Percentiles rank a stretch among this genome's conserved stretches.
Evolutionary conservation across 2,888 invertebrate genomes (phyloP).

Genomic region (Acholoe squamosa): DNA sequence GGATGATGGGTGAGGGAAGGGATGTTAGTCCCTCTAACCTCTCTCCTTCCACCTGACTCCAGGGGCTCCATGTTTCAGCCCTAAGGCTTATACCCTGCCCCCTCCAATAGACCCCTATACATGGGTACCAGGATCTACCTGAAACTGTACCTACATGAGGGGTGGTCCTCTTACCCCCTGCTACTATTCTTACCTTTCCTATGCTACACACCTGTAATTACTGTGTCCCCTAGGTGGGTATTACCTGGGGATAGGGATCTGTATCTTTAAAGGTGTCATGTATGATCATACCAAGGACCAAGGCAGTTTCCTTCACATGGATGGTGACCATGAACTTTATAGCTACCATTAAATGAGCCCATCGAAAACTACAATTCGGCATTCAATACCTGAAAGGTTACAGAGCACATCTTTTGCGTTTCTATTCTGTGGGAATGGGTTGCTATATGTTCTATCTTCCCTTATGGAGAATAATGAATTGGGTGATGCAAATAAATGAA

Average conservation of each 20-base stretch:
- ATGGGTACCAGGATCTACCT: background rate
- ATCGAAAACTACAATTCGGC: background rate
- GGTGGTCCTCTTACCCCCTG: background rate
- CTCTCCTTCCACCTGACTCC: background rate
- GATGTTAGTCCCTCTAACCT: background rate
- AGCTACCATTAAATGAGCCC: background rate
- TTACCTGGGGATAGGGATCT: background rate
- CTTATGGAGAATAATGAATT: too few relatives aligned
- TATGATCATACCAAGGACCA: background rate
- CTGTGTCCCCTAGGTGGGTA: background rate
- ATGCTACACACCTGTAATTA: background rate
- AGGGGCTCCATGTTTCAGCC: background rate
- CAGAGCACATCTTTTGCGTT: background rate
- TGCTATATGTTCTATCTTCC: too few relatives aligned
- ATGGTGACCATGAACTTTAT: background rate
- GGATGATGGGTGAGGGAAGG: background rate
- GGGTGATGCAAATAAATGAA: too few relatives aligned
- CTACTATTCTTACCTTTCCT: background rate
- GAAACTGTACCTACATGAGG: conserved; percentile 11
- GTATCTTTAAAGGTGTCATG: background rate
- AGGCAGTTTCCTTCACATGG: background rate
- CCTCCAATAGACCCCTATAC: background rate
- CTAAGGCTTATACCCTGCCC: background rate
- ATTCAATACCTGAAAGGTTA: background rate
- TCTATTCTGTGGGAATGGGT: too few relatives aligned